Evolutionary conservation across 23 tunicate genomes (phyloP).

Genomic region (Clavelina lepadiformis): DNA sequence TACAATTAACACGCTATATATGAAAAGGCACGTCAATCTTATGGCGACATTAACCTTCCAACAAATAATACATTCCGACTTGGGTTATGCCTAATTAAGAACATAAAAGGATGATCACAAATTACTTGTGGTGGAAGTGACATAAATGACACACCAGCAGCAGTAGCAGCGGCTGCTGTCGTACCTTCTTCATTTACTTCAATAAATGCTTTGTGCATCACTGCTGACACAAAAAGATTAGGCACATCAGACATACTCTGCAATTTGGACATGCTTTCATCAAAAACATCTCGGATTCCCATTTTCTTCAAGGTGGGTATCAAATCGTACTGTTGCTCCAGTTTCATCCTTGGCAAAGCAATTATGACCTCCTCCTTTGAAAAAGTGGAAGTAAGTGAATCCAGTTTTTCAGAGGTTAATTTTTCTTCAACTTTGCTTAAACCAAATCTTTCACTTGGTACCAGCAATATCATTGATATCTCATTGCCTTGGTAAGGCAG

Average conservation of each 20-base stretch:
- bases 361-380: conserved; percentile 18
- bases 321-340: conserved; percentile 30
- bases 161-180: conserved; percentile 92
- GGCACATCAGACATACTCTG: conserved; percentile 19
- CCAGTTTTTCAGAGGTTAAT: conserved; percentile 10
- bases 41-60: conserved; percentile 37
- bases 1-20: too few species aligned
- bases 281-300: conserved; percentile 39
- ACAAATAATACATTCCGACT: conserved; percentile 41
- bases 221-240: conserved; percentile 34
- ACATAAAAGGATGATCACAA: conserved; percentile 84
- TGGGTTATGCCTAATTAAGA: conserved; percentile 59
- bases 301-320: conserved; percentile 20
- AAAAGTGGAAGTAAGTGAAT: not conserved
- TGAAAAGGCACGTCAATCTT: too few species aligned
- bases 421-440: conserved; percentile 16
- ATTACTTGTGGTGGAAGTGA: conserved; percentile 16
- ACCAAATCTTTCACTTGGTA: conserved; percentile 49
- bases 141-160: not conserved
- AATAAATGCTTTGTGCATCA: conserved; percentile 69
- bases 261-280: conserved; percentile 26
- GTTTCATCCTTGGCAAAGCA: conserved; percentile 50
- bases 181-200: conserved; percentile 92
- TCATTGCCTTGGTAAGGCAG: conserved; percentile 61
- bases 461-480: conserved; percentile 55